Evolutionary conservation across 2,113 vertebrate genomes (phyloP).

Genomic region (Ciconia stormi): DNA sequence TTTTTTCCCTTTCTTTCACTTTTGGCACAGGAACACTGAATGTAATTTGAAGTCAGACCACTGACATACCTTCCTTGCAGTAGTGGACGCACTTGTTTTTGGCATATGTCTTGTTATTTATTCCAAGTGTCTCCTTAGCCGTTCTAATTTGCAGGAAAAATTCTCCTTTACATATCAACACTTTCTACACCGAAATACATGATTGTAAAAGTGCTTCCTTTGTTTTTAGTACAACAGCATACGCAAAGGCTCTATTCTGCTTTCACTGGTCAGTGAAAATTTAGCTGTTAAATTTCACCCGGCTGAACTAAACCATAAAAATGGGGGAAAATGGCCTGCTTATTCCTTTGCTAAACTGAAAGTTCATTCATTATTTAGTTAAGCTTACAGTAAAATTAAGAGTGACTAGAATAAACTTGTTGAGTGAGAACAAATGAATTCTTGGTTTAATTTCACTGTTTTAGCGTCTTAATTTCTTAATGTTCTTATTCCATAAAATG

Average conservation of each 20-base stretch:
- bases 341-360: neutral
- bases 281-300: neutral
- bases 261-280: neutral
- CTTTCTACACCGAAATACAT: neutral
- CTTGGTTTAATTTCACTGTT: neutral
- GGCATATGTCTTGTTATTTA: conserved; percentile 35
- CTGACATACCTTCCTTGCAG: neutral
- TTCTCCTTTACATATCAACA: neutral
- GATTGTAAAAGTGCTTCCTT: neutral
- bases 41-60: conserved; percentile 56
- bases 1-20: neutral
- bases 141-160: neutral
- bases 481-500: neutral
- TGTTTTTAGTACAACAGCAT: neutral
- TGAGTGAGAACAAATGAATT: neutral
- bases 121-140: conserved; percentile 40
- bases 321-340: neutral
- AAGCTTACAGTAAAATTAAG: neutral
- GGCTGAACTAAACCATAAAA: neutral
- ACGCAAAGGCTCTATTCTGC: neutral
- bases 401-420: neutral
- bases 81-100: neutral
- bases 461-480: neutral
- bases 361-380: neutral
- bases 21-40: conserved; percentile 47